These are phyloP conservation scores for Otus sunia DNA, from an alignment of 2,113 vertebrate genomes.

Conservation along the genomic window DNA sequence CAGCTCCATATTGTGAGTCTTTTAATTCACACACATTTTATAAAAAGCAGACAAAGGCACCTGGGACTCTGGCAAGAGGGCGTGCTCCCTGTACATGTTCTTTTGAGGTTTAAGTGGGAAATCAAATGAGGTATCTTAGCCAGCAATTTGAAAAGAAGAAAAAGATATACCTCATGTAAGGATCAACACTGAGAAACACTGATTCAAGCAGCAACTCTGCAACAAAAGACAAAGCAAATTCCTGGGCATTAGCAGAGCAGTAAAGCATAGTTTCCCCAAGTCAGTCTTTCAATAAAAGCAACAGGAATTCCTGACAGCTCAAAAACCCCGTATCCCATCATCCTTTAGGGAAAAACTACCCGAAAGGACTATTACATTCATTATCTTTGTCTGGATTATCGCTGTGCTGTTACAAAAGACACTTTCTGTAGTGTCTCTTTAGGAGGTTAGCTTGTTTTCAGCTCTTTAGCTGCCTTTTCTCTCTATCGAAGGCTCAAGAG, in stretches of 20 bases:
- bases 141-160: neutral
- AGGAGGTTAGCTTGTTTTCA: neutral
- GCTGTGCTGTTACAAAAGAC: neutral
- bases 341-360: neutral
- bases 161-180: conserved; percentile 87
- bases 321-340: neutral
- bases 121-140: neutral
- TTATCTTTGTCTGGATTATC: neutral
- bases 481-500: neutral
- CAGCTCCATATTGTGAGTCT: neutral
- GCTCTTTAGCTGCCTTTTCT: neutral
- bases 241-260: neutral
- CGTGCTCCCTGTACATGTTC: neutral
- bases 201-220: conserved; percentile 88
- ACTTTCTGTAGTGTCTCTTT: neutral
- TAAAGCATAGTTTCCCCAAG: neutral
- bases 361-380: neutral
- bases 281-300: neutral
- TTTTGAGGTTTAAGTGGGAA: neutral
- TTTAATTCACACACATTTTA: neutral
- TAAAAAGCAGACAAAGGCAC: neutral
- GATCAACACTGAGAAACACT: conserved; percentile 86
- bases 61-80: neutral
- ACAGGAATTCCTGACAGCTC: neutral
- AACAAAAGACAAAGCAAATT: conserved; percentile 32